Evolutionary conservation across 1,140 invertebrate species (phyloP), one percentile per base, ranked within the genome.

Genomic region (Leptopilina clavipes): DNA sequence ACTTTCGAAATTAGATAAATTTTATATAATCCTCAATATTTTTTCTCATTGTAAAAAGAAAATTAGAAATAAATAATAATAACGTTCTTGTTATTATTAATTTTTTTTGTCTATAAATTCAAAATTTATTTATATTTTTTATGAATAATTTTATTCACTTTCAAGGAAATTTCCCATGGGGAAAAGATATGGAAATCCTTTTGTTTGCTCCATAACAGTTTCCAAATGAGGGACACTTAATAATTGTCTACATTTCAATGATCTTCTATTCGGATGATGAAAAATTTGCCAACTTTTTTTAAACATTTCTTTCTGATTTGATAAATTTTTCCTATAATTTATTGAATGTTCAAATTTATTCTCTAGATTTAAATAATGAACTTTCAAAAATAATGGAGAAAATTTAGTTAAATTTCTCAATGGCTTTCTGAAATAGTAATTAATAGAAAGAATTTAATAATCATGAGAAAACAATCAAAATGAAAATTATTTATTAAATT

Each of bases 141-240:
- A n/a, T n/a, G n/a, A n/a, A n/a, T n/a, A n/a, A n/a, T n/a, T 54
- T 19, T 44, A 22, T 17, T 72, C 44, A 48, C 3, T 48, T 44
- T 72, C 71, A 3, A 18, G 25, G 10, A 8, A 19, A 56, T 73
- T 54, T 54, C 12, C 19, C n/a, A 40, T 6, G 1, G 76, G 76
- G 37, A 74, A 74, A 7, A 77, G 52, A 44, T 77, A 74, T 3
- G 76, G 65, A 59, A 74, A 77, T 14, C 22, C 45, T 65, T 77
- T 65, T 10, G 43, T 77, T 59, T 73, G 71, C 19, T 77, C 76
- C 31, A 71, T 43, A 1, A 77, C 76, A 8, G 76, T 70, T 48
- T 77, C 76, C 25, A 77, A 71, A n/a, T 59, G 43, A 17, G 19
- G 70, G 0, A 18, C 22, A 54, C 52, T 71, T 14, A 17, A n/a